phyloP scores from a whole-genome alignment of 2,888 invertebrate genomes.

The Andrena trimmerana region DNA sequence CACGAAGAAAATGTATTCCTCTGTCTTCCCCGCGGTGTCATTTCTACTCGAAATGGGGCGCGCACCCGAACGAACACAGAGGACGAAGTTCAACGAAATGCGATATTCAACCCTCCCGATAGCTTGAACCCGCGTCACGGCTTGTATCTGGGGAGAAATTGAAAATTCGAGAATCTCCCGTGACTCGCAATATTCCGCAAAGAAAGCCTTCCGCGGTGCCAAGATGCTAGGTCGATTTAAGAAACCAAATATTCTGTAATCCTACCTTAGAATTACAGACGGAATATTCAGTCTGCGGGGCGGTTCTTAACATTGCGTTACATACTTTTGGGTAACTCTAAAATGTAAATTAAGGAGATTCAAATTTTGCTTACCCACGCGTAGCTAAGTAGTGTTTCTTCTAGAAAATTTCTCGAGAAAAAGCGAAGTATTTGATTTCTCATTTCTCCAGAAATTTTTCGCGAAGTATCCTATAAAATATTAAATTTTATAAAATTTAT shows the following conservation, averaged over 20 bases:
- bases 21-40: slow-evolving; percentile 33
- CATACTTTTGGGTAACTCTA: no score
- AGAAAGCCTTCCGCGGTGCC: background rate
- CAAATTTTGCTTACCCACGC: no score
- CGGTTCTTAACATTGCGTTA: no score
- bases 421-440: no score
- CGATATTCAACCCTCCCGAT: slow-evolving; percentile 38
- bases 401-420: no score
- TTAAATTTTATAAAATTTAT: no score
- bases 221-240: slow-evolving; percentile 30
- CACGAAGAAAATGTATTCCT: slow-evolving; percentile 54
- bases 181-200: background rate
- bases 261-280: slow-evolving; percentile 28
- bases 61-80: slow-evolving; percentile 31
- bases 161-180: slow-evolving; percentile 35
- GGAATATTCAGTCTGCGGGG: no score
- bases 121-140: slow-evolving; percentile 17
- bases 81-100: slow-evolving; percentile 39
- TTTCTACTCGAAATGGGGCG: slow-evolving; percentile 42
- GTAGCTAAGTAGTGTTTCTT: no score
- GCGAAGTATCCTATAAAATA: no score
- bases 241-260: slow-evolving; percentile 17
- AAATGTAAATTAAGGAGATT: no score
- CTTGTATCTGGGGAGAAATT: slow-evolving; percentile 30
- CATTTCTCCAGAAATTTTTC: no score